These are phyloP conservation scores for Phylloscopus trochilus DNA, from an alignment of 2,113 vertebrate genomes.

Conservation along the genomic window DNA sequence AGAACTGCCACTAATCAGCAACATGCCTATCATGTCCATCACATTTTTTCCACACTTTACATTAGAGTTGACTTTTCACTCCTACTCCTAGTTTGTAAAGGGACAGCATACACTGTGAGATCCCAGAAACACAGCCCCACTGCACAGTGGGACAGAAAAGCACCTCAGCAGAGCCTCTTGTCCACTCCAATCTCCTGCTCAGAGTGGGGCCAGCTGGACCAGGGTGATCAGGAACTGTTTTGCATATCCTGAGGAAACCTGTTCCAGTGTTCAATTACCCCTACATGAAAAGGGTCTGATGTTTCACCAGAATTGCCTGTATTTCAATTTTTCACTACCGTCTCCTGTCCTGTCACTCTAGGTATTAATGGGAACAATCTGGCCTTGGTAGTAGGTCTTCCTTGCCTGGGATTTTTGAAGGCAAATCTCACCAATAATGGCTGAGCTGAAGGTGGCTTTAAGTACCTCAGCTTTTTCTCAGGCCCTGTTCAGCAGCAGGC, in stretches of 20 bases:
- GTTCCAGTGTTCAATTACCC: neutral
- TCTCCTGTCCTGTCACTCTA: neutral
- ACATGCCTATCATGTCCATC: neutral
- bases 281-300: neutral
- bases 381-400: neutral
- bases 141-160: rapidly evolving
- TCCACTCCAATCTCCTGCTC: neutral
- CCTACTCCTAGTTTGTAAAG: neutral
- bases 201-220: neutral
- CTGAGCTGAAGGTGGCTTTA: neutral
- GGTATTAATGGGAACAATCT: neutral
- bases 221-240: neutral
- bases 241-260: neutral
- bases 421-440: neutral
- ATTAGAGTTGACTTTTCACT: neutral
- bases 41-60: rapidly evolving
- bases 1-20: neutral
- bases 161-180: neutral
- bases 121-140: neutral
- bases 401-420: neutral
- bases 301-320: neutral
- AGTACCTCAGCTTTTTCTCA: neutral
- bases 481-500: neutral
- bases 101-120: neutral
- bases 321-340: neutral